Evolutionary conservation across 2,113 vertebrate species (phyloP), one percentile per base, ranked within the genome.

Genomic region (Antechinus stuartii): DNA sequence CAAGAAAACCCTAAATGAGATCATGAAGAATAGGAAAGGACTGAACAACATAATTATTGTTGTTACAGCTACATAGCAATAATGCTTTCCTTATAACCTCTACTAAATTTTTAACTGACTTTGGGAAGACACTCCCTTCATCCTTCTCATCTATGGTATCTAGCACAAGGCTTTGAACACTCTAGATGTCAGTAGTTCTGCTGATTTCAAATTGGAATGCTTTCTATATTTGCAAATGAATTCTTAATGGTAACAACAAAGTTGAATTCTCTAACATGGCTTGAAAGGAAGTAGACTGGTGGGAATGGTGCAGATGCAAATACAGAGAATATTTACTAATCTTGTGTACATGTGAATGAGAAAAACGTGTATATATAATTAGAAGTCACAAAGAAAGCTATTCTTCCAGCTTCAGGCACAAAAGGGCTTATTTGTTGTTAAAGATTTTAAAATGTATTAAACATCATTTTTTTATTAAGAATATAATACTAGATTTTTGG

Each of bases 401-500:
- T 89, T 93, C 90, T 54, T 90, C 90, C 2, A 95, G 95, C 35
- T 91, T 89, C 23, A 50, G 76, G 76, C 61, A 22, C 52, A 68
- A 93, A 26, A 91, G 95, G 90, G 61, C 89, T 95, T 95, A 91
- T 56, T 94, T 84, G 16, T 22, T 1, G 30, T 25, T 35, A 89
- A 96, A 95, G 4, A 92, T 92, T 97, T 95, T 61, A 94, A 94
- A 53, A 16, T 91, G n/a, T 92, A 94, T 93, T 52, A 90, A 46
- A 25, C 50, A 94, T 22, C 42, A 42, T 95, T 95, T 46, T 89
- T 93, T 94, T 92, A 96, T 4, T 96, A n/a, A 93, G 61, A 35
- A 61, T 92, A n/a, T 93, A 94, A 90, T 54, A 89, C 54, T 91
- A 90, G 24, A 95, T 94, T 97, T 96, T 96, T 92, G 93, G 54